These are phyloP conservation scores for Drosophila sturtevanti DNA, from an alignment of 1,140 invertebrate genomes.

Conservation along the genomic window DNA sequence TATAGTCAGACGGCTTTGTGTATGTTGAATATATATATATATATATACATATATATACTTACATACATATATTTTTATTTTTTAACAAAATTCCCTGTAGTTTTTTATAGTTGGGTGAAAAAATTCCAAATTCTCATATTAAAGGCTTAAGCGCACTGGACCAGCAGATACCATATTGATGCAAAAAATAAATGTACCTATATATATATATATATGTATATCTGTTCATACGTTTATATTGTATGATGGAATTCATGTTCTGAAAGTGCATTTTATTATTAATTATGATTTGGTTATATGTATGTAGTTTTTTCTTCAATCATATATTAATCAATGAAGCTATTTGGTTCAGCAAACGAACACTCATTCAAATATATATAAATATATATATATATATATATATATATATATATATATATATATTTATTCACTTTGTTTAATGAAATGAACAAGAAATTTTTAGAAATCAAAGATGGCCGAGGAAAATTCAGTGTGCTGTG, in stretches of 20 bases:
- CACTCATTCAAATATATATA: neutral
- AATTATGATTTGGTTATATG: slow-evolving; percentile 29
- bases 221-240: slow-evolving; percentile 35
- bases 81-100: slow-evolving; percentile 40
- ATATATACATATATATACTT: too few relatives aligned
- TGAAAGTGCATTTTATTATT: slow-evolving; percentile 59
- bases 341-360: neutral
- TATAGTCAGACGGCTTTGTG: slow-evolving; percentile 30
- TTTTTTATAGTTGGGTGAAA: neutral
- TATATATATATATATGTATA: slow-evolving; percentile 6
- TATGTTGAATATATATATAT: too few relatives aligned
- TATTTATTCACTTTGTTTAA: neutral
- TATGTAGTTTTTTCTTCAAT: slow-evolving; percentile 7
- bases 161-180: slow-evolving; percentile 56
- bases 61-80: too few relatives aligned
- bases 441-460: neutral
- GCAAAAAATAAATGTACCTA: slow-evolving; percentile 20
- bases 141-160: slow-evolving; percentile 63
- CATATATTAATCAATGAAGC: neutral
- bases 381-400: too few relatives aligned
- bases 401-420: too few relatives aligned
- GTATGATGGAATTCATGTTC: slow-evolving; percentile 54
- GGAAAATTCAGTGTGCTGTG: neutral
- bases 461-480: neutral
- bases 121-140: slow-evolving; percentile 58